Percentiles rank a stretch among this genome's conserved stretches.
phyloP scores from a whole-genome alignment of 2,888 invertebrate species.

The Amphipyra tragopoginis region DNA sequence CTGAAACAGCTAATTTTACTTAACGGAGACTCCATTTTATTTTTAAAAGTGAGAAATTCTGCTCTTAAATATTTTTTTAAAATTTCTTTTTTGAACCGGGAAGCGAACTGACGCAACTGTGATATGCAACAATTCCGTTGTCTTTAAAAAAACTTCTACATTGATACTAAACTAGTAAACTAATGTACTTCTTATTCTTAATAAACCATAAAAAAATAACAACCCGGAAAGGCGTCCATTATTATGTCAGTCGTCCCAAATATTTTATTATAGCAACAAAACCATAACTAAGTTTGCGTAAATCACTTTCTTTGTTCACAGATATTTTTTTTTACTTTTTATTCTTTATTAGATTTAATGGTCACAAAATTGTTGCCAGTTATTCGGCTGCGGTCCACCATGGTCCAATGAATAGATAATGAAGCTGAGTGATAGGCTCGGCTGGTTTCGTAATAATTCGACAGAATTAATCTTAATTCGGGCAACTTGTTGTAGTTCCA shows the following conservation, averaged over 20 bases:
- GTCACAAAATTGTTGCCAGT: conserved; percentile 39
- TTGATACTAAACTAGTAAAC: too few relatives aligned
- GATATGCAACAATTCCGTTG: too few relatives aligned
- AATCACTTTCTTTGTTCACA: conserved; percentile 38
- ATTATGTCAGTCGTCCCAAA: background rate
- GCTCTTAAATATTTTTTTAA: too few relatives aligned
- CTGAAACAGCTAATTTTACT: too few relatives aligned
- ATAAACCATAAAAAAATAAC: too few relatives aligned
- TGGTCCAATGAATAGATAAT: conserved; percentile 53
- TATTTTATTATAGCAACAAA: background rate
- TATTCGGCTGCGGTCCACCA: conserved; percentile 38
- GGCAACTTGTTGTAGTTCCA: background rate
- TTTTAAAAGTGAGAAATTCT: too few relatives aligned
- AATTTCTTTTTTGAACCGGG: too few relatives aligned
- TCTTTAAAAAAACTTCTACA: too few relatives aligned
- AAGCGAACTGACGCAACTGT: too few relatives aligned
- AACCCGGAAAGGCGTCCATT: background rate
- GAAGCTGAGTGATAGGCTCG: conserved; percentile 47
- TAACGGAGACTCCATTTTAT: too few relatives aligned
- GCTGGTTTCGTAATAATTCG: conserved; percentile 35
- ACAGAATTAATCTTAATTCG: conserved; percentile 14
- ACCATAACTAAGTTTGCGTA: conserved; percentile 18
- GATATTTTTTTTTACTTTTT: conserved; percentile 32
- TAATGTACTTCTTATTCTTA: too few relatives aligned
- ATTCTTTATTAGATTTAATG: conserved; percentile 51